Evolutionary conservation across 2,797 vertebrate genomes (phyloP), one percentile per base, ranked within the genome.

Genomic region (Scarus forsteni): DNA sequence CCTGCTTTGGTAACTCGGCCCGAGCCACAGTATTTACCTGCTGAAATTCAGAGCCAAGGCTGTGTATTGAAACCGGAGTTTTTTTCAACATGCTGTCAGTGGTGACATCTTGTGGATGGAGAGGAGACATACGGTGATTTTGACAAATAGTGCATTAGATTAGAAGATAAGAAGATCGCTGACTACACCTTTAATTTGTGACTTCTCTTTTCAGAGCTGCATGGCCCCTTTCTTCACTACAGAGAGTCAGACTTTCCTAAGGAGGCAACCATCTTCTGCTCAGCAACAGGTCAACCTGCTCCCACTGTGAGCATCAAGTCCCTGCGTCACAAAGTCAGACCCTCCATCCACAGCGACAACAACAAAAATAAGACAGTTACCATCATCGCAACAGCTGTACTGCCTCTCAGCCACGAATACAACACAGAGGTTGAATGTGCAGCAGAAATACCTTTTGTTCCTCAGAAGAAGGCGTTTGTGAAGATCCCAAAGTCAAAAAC

Each of bases 211-310:
- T n/a, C 19, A 89, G 85, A 86, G 77, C 73, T 88, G 55, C 69
- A 83, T 49, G 50, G 35, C 39, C 66, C 87, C 6, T 1, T 52
- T 0, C 1, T 89, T 0, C 56, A 57, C 5, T 40, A 80, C 13
- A 13, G 10, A 56, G 15, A 10, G 0, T 67, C 77, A 8, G n/a
- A 49, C 52, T 72, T 58, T 35, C 0, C 55, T 69, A 72, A 7
- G 15, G 68, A 65, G 51, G 12, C 35, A 1, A 1, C 44, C 0
- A 72, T 88, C 58, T 82, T 74, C 66, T 88, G 88, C 78, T 88
- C 76, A 9, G 82, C 67, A 53, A 83, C 84, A 42, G 78, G 72
- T 54, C 82, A 57, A 56, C 80, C 85, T 60, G 72, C 60, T 85
- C 85, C 78, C 53, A 71, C 61, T 5, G 67, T 86, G 0, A 79